Evolutionary conservation across 1,140 invertebrate species (phyloP), one percentile per base, ranked within the genome.

Genomic region (Tetraneura akinire): DNA sequence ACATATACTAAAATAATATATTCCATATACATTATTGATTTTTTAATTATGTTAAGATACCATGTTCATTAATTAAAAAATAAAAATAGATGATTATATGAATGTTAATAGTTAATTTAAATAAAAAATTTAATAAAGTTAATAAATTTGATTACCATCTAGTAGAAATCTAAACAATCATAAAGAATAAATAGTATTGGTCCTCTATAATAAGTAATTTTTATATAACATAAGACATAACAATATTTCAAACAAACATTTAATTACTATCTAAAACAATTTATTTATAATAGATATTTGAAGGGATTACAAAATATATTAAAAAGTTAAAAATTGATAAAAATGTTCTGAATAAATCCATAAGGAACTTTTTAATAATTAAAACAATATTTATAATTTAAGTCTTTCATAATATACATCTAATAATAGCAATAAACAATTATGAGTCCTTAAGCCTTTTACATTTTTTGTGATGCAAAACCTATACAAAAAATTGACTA

Each of bases 381-480:
- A 70, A 49, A 70, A 49, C 23, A 49, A 49, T 11, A 70, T 70
- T 70, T 70, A 70, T 70, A 45, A 18, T 49, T 49, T 51, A 70
- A 70, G 68, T 70, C 42, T 70, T 70, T 70, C 23, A 70, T 49
- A 49, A 70, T 45, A 68, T 68, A n/a, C 45, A 68, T 70, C 42
- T 29, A 70, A 70, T 4, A 23, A 1, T 5, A 45, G 37, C 21
- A 13, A 68, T 49, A 70, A 70, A 49, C 14, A 70, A 70, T 8
- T 51, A 49, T 29, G 45, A 70, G 16, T 49, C 18, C 68, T 49
- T 47, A 49, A 49, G 14, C 42, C 32, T 26, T 53, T 18, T 68
- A n/a, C 8, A 37, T 49, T 68, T 70, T 70, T 70, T 70, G 66
- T 70, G 68, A 70, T 70, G 45, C 68, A 51, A 70, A 68, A 70